Conservation (phyloP, 2,113 vertebrate genomes). For the Podarcis muralis region DNA sequence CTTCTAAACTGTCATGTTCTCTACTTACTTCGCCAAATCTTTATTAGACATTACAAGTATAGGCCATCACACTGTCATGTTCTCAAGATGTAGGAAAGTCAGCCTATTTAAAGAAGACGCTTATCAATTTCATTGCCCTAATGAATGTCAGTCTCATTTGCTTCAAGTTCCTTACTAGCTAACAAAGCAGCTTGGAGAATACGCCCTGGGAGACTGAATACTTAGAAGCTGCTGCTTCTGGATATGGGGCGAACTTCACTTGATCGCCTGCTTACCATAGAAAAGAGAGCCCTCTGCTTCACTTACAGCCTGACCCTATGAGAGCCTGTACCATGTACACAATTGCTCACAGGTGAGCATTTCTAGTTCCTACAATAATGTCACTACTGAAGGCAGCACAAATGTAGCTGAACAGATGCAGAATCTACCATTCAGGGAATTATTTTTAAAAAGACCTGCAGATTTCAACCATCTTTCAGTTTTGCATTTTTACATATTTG, state of each 20-base stretch:
- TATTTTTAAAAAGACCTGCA: neutral
- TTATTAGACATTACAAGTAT: too few species aligned
- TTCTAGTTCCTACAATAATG: too few species aligned
- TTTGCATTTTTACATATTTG: neutral
- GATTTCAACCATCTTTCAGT: constrained; percentile 17
- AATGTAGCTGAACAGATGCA: neutral
- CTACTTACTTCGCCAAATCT: neutral
- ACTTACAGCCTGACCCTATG: neutral
- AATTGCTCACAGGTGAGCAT: too few species aligned
- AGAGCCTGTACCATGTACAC: neutral
- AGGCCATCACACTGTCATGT: neutral
- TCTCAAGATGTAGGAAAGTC: neutral
- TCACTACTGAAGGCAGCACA: neutral
- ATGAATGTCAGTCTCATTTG: neutral
- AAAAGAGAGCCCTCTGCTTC: neutral
- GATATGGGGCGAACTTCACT: neutral
- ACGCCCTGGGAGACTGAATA: neutral
- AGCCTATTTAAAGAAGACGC: neutral
- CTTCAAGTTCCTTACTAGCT: neutral
- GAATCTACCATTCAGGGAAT: neutral
- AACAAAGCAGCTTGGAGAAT: neutral
- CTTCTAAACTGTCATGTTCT: neutral
- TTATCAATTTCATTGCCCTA: too few species aligned
- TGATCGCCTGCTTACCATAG: neutral
- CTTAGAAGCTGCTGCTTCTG: neutral